A percentile compares a stretch with the other conserved stretches of the same genome.
Conservation (phyloP, 2,113 vertebrate genomes). For the Dromiciops gliroides region DNA sequence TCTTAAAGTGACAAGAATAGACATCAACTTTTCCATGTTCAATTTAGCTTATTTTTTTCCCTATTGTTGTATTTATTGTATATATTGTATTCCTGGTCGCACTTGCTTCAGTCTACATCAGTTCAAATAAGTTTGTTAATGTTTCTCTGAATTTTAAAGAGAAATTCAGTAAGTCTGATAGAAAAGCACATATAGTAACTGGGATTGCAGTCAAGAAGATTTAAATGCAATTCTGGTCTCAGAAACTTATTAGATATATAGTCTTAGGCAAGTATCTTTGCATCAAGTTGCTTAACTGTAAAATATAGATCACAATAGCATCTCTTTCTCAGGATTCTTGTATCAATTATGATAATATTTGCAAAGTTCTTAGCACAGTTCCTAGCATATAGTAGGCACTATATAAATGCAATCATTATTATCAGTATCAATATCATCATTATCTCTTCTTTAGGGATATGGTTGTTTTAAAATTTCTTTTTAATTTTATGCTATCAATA, state of each 20-base stretch:
- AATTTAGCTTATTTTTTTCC: too few species aligned
- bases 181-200: neutral
- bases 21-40: too few species aligned
- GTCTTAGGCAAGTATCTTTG: neutral
- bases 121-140: too few species aligned
- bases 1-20: too few species aligned
- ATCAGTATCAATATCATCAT: neutral
- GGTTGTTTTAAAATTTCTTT: neutral
- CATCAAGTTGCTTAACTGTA: neutral
- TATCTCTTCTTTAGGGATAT: too few species aligned
- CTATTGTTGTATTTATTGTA: too few species aligned
- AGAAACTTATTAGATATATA: neutral
- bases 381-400: neutral
- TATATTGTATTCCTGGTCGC: too few species aligned
- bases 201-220: too few species aligned
- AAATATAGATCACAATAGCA: neutral
- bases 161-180: too few species aligned
- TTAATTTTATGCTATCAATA: neutral
- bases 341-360: neutral
- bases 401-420: neutral
- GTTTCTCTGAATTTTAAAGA: too few species aligned
- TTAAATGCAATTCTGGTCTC: too few species aligned
- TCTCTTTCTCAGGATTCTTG: neutral
- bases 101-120: too few species aligned
- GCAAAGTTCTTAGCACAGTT: neutral